Conservation (phyloP, 2,888 invertebrate genomes). For the Spodoptera exigua region DNA sequence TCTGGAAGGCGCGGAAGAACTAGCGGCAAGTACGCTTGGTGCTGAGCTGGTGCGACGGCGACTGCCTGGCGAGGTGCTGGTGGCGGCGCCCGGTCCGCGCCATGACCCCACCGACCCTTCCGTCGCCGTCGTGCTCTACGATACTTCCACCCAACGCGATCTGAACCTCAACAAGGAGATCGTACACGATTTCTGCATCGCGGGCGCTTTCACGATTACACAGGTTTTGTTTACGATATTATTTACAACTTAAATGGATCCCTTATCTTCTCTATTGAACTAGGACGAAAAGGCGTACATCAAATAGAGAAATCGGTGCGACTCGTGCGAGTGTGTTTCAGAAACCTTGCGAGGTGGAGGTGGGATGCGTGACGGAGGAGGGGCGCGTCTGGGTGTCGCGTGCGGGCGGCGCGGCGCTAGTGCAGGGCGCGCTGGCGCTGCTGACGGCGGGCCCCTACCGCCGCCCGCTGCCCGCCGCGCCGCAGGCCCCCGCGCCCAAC, state of each 20-base stretch:
- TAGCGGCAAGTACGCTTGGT: conserved; percentile 76
- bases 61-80: conserved; percentile 88
- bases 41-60: conserved; percentile 73
- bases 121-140: conserved; percentile 90
- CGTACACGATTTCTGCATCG: conserved; percentile 85
- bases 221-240: conserved; percentile 63
- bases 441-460: conserved; percentile 82
- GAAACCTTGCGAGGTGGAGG: conserved; percentile 83
- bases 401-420: conserved; percentile 79
- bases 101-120: conserved; percentile 83
- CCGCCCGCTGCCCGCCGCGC: conserved; percentile 83
- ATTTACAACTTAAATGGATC: too few species aligned
- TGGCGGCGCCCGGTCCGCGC: conserved; percentile 86
- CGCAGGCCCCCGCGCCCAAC: conserved; percentile 76
- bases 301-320: not conserved
- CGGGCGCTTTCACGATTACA: conserved; percentile 76
- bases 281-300: too few species aligned
- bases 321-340: conserved; percentile 40
- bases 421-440: conserved; percentile 78
- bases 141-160: conserved; percentile 91
- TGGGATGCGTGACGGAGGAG: conserved; percentile 85
- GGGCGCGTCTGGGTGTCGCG: conserved; percentile 84
- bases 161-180: conserved; percentile 91
- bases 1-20: conserved; percentile 92
- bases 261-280: too few species aligned